Evolutionary conservation across 2,797 vertebrate genomes (phyloP).

Genomic region (Danio tinwini): DNA sequence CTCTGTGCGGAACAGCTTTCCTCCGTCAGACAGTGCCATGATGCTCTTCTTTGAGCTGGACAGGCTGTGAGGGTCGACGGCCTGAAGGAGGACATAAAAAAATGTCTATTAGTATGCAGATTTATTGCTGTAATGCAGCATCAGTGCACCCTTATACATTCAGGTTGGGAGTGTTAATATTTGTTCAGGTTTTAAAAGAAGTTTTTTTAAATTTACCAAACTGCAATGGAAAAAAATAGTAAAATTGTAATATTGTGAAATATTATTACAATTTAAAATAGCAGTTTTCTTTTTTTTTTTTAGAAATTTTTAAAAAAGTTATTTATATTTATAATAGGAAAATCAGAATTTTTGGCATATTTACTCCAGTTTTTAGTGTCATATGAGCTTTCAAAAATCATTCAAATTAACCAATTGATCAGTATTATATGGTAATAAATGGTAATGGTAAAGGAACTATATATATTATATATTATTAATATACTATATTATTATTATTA

Average conservation of each 20-base stretch:
- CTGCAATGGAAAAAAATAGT: neutral
- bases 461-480: too few species aligned
- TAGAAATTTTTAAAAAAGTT: too few species aligned
- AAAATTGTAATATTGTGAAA: neutral
- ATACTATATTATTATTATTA: too few species aligned
- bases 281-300: too few species aligned
- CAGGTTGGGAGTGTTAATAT: neutral
- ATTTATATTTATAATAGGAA: too few species aligned
- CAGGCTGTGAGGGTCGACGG: slow-evolving; percentile 84
- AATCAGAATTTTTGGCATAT: too few species aligned
- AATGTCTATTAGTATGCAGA: neutral
- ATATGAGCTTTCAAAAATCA: too few species aligned
- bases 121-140: neutral
- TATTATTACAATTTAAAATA: neutral
- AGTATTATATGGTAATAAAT: too few species aligned
- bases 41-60: slow-evolving; percentile 90
- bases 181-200: neutral
- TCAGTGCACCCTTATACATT: neutral
- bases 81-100: slow-evolving; percentile 70
- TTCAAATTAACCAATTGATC: too few species aligned
- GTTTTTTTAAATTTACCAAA: neutral
- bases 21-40: slow-evolving; percentile 92
- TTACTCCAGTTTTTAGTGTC: neutral
- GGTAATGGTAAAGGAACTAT: too few species aligned
- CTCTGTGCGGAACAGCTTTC: slow-evolving; percentile 93